Percentiles rank a stretch among this genome's conserved stretches.
phyloP scores from a whole-genome alignment of 2,113 vertebrate genomes.

The Macrotis lagotis region DNA sequence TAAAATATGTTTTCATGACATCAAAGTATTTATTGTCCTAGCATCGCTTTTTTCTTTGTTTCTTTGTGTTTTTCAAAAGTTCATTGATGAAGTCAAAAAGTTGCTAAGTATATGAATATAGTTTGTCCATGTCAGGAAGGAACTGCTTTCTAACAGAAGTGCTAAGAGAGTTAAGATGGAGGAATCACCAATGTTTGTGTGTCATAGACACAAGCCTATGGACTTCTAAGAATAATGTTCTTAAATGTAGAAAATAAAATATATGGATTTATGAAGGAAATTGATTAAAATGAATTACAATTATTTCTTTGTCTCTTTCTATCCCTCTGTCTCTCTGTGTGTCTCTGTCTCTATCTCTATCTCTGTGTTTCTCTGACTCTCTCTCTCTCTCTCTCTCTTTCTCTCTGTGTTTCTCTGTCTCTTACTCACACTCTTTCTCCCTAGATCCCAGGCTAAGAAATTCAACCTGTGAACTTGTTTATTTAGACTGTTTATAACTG shows the following conservation, averaged over 20 bases:
- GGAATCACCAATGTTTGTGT: background rate
- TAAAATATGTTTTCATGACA: constrained; percentile 32
- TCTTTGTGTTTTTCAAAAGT: background rate
- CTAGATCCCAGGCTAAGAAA: background rate
- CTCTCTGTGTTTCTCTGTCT: background rate
- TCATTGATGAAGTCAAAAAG: background rate
- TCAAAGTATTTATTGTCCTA: background rate
- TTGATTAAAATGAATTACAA: background rate
- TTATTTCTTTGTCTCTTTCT: background rate
- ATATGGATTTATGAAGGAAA: background rate
- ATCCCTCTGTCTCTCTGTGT: too few relatives aligned
- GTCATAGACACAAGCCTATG: background rate
- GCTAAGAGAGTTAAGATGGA: background rate
- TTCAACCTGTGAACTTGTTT: background rate
- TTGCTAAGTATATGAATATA: background rate
- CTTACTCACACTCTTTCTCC: background rate
- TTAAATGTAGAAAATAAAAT: background rate
- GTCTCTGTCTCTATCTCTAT: too few relatives aligned
- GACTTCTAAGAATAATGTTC: background rate
- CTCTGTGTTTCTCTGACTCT: too few relatives aligned
- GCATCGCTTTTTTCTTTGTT: background rate
- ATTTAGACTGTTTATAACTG: background rate
- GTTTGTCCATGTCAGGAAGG: background rate
- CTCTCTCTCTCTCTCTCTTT: too few relatives aligned
- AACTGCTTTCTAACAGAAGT: constrained; percentile 18